Conservation (phyloP, 30 jellyfish, hydroid and myxozoan species). For the Aurelia sp. region DNA sequence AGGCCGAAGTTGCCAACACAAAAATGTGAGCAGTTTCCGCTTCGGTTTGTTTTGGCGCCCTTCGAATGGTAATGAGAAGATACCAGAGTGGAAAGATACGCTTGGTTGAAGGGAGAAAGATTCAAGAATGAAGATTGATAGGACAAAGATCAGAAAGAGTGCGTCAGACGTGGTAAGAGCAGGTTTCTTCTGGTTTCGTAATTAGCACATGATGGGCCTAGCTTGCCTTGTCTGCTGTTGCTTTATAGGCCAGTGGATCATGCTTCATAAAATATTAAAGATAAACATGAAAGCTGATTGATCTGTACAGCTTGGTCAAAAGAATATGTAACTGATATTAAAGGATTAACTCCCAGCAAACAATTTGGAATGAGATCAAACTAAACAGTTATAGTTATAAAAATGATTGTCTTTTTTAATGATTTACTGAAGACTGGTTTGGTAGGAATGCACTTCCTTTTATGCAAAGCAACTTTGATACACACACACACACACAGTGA, state of each 20-base stretch:
- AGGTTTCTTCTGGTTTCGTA: not conserved
- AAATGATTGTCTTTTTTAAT: no score
- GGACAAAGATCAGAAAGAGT: slow-evolving; percentile 87
- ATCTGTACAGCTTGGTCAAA: no score
- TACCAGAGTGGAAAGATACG: not conserved
- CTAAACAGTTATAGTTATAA: no score
- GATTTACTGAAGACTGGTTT: no score
- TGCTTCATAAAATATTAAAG: not conserved
- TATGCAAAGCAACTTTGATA: no score
- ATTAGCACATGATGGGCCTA: not conserved
- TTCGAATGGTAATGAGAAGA: not conserved
- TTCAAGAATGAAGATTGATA: slow-evolving; percentile 84
- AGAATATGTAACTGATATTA: no score
- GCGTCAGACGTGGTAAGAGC: slow-evolving; percentile 91
- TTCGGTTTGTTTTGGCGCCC: not conserved
- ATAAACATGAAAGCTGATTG: no score
- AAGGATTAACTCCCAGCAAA: no score
- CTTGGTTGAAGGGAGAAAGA: not conserved
- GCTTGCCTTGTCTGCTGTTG: not conserved
- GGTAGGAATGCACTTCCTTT: no score
- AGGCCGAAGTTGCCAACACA: not conserved
- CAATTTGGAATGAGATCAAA: no score
- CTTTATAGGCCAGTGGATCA: not conserved
- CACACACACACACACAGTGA: no score
- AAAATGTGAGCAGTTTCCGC: slow-evolving; percentile 4